Conservation (phyloP, 2,888 invertebrate species). For the Pogonocherus hispidulus region DNA sequence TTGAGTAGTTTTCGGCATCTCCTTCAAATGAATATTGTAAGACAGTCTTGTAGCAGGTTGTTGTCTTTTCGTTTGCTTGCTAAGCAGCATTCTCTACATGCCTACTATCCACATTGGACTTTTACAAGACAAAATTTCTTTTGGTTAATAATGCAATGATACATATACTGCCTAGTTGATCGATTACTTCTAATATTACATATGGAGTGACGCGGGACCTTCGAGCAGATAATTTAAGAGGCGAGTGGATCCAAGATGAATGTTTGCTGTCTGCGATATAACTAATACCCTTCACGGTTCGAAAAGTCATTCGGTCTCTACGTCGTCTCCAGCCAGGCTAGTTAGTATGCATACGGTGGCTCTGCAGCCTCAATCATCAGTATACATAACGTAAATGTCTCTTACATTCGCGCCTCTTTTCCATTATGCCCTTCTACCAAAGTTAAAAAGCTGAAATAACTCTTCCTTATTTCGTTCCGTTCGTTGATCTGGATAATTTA, state of each 20-base stretch:
- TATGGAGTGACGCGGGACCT: constrained; percentile 20
- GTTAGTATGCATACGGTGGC: constrained; percentile 59
- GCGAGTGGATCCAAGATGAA: constrained; percentile 41
- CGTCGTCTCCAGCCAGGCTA: constrained; percentile 32
- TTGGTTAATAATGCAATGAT: not conserved
- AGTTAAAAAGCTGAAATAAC: constrained; percentile 64
- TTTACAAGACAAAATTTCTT: too few species aligned
- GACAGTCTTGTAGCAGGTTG: too few species aligned
- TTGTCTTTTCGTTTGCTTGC: too few species aligned
- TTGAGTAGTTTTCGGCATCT: too few species aligned
- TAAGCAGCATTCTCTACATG: too few species aligned
- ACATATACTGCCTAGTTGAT: constrained; percentile 12
- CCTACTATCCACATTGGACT: too few species aligned
- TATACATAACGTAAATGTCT: constrained; percentile 65
- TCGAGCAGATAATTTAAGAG: constrained; percentile 29
- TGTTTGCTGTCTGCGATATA: constrained; percentile 48
- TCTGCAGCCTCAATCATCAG: constrained; percentile 62
- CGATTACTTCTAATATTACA: constrained; percentile 26
- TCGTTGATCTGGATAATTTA: constrained; percentile 63
- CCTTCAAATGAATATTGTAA: too few species aligned
- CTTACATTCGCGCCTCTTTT: constrained; percentile 63
- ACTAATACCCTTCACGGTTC: constrained; percentile 51
- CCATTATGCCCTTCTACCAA: constrained; percentile 59
- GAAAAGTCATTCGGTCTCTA: constrained; percentile 48
- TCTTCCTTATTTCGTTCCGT: constrained; percentile 60